phyloP scores from a whole-genome alignment of 2,888 invertebrate species.

The Conchocele bisecta region DNA sequence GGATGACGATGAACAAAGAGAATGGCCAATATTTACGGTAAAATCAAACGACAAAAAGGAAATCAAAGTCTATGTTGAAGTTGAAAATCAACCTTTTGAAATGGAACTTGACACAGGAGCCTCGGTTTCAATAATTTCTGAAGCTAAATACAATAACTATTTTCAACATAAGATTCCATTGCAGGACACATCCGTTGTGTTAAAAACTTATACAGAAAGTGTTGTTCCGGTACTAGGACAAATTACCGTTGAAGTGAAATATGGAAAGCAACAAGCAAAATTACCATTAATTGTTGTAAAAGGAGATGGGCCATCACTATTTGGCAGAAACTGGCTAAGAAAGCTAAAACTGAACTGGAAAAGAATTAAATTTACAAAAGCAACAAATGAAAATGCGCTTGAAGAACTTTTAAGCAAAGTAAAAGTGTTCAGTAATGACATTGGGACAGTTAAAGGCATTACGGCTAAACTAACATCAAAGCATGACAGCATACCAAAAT shows the following conservation, averaged over 20 bases:
- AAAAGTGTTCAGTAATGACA: neutral
- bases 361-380: neutral
- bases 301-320: constrained; percentile 13
- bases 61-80: neutral
- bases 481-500: neutral
- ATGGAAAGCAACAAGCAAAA: neutral
- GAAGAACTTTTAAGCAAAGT: neutral
- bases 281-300: constrained; percentile 14
- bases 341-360: constrained; percentile 10
- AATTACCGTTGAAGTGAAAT: constrained; percentile 3
- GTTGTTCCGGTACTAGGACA: neutral
- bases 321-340: constrained; percentile 23
- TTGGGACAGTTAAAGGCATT: neutral
- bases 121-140: constrained; percentile 13
- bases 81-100: neutral
- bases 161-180: neutral
- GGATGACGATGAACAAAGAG: neutral
- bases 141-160: neutral
- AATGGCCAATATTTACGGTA: neutral
- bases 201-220: constrained; percentile 21
- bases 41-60: neutral
- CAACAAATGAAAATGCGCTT: neutral
- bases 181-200: neutral
- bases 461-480: neutral
- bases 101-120: constrained; percentile 48